These are phyloP conservation scores for Seriola rivoliana DNA, from an alignment of 2,113 vertebrate species.

Conservation along the genomic window DNA sequence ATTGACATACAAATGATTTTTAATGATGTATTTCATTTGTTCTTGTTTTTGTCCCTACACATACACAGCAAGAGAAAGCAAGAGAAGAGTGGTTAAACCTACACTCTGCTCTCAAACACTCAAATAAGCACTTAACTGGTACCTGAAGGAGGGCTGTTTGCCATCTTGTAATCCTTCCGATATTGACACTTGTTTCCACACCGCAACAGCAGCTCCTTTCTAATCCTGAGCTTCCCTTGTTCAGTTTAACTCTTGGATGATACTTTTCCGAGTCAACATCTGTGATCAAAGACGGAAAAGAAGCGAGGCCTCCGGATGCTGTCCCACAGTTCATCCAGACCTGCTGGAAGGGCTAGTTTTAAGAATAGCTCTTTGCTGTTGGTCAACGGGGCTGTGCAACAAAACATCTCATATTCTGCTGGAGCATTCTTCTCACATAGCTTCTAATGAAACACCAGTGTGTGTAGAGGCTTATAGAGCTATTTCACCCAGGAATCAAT, in stretches of 20 bases:
- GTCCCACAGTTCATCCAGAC: not conserved
- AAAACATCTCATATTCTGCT: constrained; percentile 25
- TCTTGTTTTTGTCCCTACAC: not conserved
- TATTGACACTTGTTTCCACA: constrained; percentile 21
- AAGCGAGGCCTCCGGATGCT: not conserved
- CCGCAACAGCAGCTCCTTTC: constrained; percentile 8
- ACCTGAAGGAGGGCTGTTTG: constrained; percentile 38
- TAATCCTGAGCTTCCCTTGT: not conserved
- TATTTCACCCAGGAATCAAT: constrained; percentile 22
- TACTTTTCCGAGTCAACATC: not conserved
- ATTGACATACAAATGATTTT: not conserved
- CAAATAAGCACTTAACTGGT: constrained; percentile 2
- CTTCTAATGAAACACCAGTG: constrained; percentile 66
- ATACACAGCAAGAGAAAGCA: not conserved
- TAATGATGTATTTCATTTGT: not conserved
- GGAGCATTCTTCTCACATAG: constrained; percentile 58
- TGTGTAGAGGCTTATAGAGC: constrained; percentile 24
- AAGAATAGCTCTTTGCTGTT: constrained; percentile 32
- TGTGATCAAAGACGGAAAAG: not conserved
- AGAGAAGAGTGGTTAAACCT: not conserved
- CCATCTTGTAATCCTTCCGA: constrained; percentile 33
- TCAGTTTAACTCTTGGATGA: not conserved
- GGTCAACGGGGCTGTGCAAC: not conserved
- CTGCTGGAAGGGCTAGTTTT: not conserved
- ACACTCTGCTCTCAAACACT: not conserved